Base-by-base conservation (phyloP, 2,797 vertebrate genomes). In the Psittacula derbiana region DNA sequence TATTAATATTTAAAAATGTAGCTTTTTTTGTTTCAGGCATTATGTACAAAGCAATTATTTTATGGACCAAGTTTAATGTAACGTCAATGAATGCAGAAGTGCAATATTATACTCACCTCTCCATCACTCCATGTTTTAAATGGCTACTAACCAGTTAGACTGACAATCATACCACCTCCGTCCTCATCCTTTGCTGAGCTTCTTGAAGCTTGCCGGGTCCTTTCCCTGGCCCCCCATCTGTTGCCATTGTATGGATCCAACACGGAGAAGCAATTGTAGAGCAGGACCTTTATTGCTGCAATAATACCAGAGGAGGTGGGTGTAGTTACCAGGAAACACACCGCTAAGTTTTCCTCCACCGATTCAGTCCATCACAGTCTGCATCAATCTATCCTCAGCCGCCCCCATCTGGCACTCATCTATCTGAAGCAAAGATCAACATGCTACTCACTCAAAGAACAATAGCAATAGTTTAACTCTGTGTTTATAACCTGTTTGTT, bases 51-150 rank as follows among this genome's bases (percentile, higher is more conserved):
- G 96, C 84, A 94, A 96, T 98, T 98, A 88, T 96, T 98, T 98
- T 98, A 98, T 96, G 98, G 98, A 98, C 98, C 98, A 98, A 98
- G 97, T 96, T 95, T 91, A 97, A 97, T 92, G 97, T 97, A 97
- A 96, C 97, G 97, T 98, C 97, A 96, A 97, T 97, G 98, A 98
- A 97, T 98, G 98, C 98, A 97, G 97, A 97, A 95, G 98, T 98
- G 98, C 98, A 99, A 98, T 98, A 98, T 98, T 96, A 95, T 94
- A 89, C 89, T 96, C 94, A 96, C 96, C 91, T 97, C 94, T 95
- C 95, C 97, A 96, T 96, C 92, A 94, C 94, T 76, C 47, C 94
- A 82, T 74, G 76, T 93, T 87, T 87, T 83, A 76, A 93, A 88
- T 73, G 65, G 80, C 86, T 93, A 91, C 92, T 88, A 75, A 93